A percentile compares a stretch with the other conserved stretches of the same genome.
These are phyloP conservation scores for Ondatra zibethicus DNA, from an alignment of 2,113 vertebrate species.

Conservation along the genomic window DNA sequence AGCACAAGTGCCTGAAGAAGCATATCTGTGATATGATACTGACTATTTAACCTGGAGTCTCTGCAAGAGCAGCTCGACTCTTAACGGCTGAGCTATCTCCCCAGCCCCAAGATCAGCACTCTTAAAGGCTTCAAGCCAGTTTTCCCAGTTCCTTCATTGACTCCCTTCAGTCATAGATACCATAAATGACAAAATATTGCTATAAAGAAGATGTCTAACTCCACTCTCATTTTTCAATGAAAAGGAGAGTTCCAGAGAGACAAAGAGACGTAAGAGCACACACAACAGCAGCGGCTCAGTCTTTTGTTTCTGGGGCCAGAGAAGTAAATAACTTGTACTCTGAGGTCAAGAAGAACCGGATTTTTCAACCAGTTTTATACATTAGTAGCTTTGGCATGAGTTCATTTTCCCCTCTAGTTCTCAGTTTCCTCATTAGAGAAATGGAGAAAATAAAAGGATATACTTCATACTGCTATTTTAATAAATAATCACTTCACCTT, in stretches of 20 bases:
- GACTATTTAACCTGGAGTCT: background rate
- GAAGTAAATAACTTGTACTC: background rate
- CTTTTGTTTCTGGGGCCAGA: slow-evolving; percentile 15
- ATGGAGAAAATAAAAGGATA: background rate
- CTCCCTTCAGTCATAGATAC: background rate
- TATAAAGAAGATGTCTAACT: background rate
- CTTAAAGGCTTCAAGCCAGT: background rate
- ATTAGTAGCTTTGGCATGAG: slow-evolving; percentile 8
- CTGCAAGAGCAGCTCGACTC: background rate
- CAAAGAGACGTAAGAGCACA: background rate
- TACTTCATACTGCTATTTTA: background rate
- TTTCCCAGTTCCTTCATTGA: slow-evolving; percentile 3
- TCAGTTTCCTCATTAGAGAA: slow-evolving; percentile 1
- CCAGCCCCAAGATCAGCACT: background rate
- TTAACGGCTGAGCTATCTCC: background rate
- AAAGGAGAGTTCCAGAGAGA: background rate
- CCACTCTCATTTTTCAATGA: background rate
- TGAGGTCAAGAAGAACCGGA: background rate
- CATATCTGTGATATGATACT: background rate
- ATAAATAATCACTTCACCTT: background rate
- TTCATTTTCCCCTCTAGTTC: background rate
- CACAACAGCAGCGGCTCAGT: background rate
- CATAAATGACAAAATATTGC: background rate
- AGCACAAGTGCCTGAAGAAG: background rate
- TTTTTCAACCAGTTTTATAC: slow-evolving; percentile 49